Conservation (phyloP, 2,797 vertebrate genomes). For the Picus viridis region DNA sequence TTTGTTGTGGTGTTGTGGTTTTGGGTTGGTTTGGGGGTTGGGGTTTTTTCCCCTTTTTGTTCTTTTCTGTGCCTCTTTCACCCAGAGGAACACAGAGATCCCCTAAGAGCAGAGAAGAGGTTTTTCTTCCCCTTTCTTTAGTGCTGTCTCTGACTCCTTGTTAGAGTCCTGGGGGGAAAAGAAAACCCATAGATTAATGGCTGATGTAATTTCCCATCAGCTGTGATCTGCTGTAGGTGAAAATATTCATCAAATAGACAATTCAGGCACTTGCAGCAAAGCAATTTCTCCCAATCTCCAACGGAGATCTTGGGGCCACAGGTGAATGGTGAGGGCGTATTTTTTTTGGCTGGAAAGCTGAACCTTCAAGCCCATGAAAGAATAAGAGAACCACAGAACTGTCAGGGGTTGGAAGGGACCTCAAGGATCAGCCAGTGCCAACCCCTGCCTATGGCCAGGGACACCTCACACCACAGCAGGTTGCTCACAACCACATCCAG, state of each 20-base stretch:
- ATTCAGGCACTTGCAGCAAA: background rate
- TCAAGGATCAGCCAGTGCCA: too few species aligned
- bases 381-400: too few species aligned
- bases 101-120: background rate
- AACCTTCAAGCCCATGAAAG: background rate
- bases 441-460: too few species aligned
- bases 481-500: too few species aligned
- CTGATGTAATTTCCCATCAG: background rate
- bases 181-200: background rate
- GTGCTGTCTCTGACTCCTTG: background rate
- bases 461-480: too few species aligned
- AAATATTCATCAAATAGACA: background rate
- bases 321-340: background rate
- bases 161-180: background rate
- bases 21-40: too few species aligned
- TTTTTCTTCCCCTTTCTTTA: background rate
- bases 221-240: background rate
- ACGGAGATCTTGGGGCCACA: rapidly evolving
- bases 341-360: background rate
- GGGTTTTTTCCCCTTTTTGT: too few species aligned
- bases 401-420: too few species aligned
- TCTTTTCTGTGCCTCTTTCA: background rate
- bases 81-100: background rate
- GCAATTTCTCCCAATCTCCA: too few species aligned
- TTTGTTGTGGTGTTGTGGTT: too few species aligned